These are phyloP conservation scores for Hedychridium roseum DNA, from an alignment of 2,888 invertebrate genomes.

Conservation along the genomic window DNA sequence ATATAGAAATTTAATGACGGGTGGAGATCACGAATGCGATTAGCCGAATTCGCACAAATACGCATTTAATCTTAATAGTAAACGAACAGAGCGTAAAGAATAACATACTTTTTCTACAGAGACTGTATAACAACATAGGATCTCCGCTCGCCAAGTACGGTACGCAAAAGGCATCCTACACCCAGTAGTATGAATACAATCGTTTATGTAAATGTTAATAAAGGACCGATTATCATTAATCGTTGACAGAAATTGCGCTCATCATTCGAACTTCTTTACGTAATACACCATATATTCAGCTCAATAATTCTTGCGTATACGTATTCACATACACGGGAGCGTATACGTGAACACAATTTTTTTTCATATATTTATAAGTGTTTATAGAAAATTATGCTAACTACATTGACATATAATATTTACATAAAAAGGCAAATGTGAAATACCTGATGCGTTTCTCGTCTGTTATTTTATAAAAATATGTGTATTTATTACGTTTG, in stretches of 20 bases:
- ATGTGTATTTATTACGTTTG: constrained; percentile 49
- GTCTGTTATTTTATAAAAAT: constrained; percentile 56
- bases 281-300: constrained; percentile 39
- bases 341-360: constrained; percentile 31
- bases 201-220: constrained; percentile 49
- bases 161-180: constrained; percentile 58
- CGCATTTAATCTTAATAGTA: constrained; percentile 34
- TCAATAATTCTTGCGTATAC: constrained; percentile 34
- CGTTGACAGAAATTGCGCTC: constrained; percentile 39
- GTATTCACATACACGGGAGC: constrained; percentile 27
- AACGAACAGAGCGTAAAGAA: constrained; percentile 31
- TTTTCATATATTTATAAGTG: constrained; percentile 36
- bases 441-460: constrained; percentile 57
- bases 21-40: constrained; percentile 50
- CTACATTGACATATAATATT: constrained; percentile 61
- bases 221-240: constrained; percentile 45
- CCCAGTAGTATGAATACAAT: constrained; percentile 54
- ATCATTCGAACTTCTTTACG: constrained; percentile 30
- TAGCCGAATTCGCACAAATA: constrained; percentile 30
- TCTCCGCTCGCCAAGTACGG: constrained; percentile 53
- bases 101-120: constrained; percentile 20
- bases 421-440: constrained; percentile 64
- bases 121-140: constrained; percentile 38
- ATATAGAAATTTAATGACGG: constrained; percentile 58
- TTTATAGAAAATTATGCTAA: constrained; percentile 61